Evolutionary conservation across 2,113 vertebrate species (phyloP), one percentile per base, ranked within the genome.

Genomic region (Meleagris gallopavo): DNA sequence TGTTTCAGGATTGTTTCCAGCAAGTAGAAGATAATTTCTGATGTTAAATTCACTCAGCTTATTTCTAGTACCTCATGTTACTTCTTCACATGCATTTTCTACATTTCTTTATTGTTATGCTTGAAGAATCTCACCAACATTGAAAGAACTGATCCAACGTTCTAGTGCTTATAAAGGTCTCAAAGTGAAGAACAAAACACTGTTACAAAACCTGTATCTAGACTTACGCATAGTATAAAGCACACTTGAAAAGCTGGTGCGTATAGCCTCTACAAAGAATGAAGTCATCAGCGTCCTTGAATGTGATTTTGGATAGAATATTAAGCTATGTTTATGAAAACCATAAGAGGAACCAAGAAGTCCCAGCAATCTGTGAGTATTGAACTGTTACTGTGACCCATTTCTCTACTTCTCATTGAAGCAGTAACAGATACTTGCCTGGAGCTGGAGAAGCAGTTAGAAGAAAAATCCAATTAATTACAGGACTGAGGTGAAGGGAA

Each of bases 401-500:
- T 8, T 66, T 88, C 66, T 58, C 90, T 69, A 34, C 58, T 88
- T 50, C 29, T 34, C 14, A 81, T 48, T 41, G 43, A 76, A 80
- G 71, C 50, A 12, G 40, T 7, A 91, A 78, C 3, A 81, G 15
- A 90, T 11, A 77, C 0, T 1, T 8, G 36, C 55, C 72, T 60
- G 41, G 41, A 88, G 61, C 57, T 32, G 30, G 12, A 43, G n/a
- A 88, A 11, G 40, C 36, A 24, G 38, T 27, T 50, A 82, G 7
- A 86, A 52, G 27, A 64, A 52, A 80, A 93, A 91, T 22, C 48
- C 83, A 75, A 69, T 43, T 72, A 75, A 48, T 61, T 93, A 74
- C 19, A 86, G 2, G 3, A 67, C 41, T 15, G 29, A 78, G 7
- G 57, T 12, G 6, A 71, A 80, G 70, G 13, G 50, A 36, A 13